Conservation (phyloP, 2,797 vertebrate species). For the Zenarchopterus dispar region DNA sequence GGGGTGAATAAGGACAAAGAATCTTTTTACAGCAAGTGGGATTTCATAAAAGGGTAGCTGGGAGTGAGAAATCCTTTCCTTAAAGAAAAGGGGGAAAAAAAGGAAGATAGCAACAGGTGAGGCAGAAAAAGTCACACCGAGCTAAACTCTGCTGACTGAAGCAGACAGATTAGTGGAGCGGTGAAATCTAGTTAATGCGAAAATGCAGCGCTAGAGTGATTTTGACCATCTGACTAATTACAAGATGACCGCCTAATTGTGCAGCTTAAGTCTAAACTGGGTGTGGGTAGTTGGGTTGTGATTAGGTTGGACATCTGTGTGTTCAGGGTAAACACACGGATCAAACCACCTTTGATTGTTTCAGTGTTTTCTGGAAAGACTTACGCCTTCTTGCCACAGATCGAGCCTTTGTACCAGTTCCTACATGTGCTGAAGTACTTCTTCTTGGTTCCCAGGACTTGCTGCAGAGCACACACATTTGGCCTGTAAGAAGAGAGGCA, state of each 20-base stretch:
- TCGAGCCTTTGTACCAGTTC: conserved; percentile 95
- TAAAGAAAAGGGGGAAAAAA: neutral
- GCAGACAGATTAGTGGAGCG: too few relatives aligned
- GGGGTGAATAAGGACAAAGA: conserved; percentile 5
- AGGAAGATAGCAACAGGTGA: neutral
- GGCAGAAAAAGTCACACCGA: neutral
- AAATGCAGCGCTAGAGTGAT: too few relatives aligned
- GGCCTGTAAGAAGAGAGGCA: conserved; percentile 75
- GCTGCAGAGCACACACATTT: conserved; percentile 95
- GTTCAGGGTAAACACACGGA: conserved; percentile 5
- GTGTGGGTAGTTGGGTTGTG: conserved; percentile 6
- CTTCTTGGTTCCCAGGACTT: conserved; percentile 92
- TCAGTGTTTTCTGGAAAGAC: conserved; percentile 68
- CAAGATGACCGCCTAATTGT: too few relatives aligned
- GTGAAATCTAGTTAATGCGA: too few relatives aligned
- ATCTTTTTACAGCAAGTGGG: neutral
- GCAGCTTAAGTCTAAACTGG: neutral
- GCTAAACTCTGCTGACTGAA: too few relatives aligned
- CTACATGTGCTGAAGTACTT: conserved; percentile 98
- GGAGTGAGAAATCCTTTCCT: neutral
- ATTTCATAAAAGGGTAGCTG: neutral
- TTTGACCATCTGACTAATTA: too few relatives aligned
- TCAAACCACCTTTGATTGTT: neutral
- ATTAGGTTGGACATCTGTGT: neutral
- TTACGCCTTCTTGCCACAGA: conserved; percentile 97